phyloP scores from a whole-genome alignment of 1,140 invertebrate species.

The Drosophila erecta region DNA sequence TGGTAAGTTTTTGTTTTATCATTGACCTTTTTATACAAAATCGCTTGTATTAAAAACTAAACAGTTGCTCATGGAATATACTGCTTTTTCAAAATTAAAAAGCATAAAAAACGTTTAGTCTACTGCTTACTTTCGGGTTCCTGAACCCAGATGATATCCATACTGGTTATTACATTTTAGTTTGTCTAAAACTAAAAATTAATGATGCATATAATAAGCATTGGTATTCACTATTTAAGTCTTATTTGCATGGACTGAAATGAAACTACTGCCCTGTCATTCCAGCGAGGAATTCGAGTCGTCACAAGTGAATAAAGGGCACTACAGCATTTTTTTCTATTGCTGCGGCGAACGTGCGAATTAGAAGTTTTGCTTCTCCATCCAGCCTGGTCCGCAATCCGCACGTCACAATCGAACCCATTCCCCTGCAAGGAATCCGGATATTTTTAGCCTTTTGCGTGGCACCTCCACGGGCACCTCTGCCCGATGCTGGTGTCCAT shows the following conservation, averaged over 20 bases:
- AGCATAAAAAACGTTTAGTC: too few species aligned
- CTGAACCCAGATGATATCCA: too few species aligned
- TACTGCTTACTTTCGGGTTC: too few species aligned
- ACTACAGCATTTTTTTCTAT: background rate
- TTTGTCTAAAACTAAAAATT: too few species aligned
- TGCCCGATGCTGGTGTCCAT: background rate
- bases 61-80: too few species aligned
- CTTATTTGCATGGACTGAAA: background rate
- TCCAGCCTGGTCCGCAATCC: constrained; percentile 1
- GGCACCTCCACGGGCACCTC: background rate
- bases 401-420: constrained; percentile 12
- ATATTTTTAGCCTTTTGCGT: constrained; percentile 23
- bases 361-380: background rate
- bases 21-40: background rate
- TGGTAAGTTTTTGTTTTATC: too few species aligned
- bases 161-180: too few species aligned
- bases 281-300: background rate
- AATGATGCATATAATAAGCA: too few species aligned
- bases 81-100: too few species aligned
- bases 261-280: background rate
- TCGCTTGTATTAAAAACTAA: too few species aligned
- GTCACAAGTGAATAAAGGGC: background rate
- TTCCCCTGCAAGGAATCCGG: background rate
- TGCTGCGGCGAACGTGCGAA: constrained; percentile 6
- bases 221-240: too few species aligned